phyloP scores from a whole-genome alignment of 92 coral and sea anemone species.

The Parazoanthus atlanticus region DNA sequence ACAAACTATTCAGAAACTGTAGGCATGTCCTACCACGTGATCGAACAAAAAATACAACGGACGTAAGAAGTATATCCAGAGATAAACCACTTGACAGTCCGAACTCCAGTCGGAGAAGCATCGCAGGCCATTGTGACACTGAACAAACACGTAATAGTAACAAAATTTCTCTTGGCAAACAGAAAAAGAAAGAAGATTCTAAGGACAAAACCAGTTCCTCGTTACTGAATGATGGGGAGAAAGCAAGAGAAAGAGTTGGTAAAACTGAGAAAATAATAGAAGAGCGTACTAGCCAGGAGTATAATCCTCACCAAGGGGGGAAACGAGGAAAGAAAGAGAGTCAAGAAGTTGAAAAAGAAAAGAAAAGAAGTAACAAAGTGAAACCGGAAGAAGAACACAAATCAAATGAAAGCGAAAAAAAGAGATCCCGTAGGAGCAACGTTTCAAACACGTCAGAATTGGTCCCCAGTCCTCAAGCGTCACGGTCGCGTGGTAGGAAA shows the following conservation, averaged over 20 bases:
- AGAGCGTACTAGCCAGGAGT: neutral
- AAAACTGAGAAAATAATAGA: constrained; percentile 4
- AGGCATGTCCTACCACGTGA: neutral
- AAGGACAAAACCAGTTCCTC: neutral
- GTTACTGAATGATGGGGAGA: neutral
- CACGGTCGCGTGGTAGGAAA: neutral
- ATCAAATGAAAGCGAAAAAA: neutral
- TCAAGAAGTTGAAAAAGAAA: neutral
- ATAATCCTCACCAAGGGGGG: neutral
- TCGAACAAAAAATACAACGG: neutral
- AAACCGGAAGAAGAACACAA: neutral
- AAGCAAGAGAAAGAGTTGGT: constrained; percentile 3
- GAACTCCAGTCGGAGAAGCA: neutral
- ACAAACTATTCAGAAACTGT: neutral
- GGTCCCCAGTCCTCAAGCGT: neutral
- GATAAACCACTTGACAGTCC: neutral
- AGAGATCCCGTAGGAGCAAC: neutral
- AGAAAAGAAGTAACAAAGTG: constrained; percentile 7
- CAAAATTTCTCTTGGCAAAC: neutral
- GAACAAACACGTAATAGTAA: neutral
- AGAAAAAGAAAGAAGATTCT: neutral
- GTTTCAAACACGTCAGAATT: neutral
- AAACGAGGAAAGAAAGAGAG: neutral
- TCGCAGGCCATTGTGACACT: neutral
- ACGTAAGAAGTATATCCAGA: neutral